Percentiles rank a stretch among this genome's conserved stretches.
Evolutionary conservation across 2,797 vertebrate genomes (phyloP).

Genomic region (Kryptopterus vitreolus): DNA sequence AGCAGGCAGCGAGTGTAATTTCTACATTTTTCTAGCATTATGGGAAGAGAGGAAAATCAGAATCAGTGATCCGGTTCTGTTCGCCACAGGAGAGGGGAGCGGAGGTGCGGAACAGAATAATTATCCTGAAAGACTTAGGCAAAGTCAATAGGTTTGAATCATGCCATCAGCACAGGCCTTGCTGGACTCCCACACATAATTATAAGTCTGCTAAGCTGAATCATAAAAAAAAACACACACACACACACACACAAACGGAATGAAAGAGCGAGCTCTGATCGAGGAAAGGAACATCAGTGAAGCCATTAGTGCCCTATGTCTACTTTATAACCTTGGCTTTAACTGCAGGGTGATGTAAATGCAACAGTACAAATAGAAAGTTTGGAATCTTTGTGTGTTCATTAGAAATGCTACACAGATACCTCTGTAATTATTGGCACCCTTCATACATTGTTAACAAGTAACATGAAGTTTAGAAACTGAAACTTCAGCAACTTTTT

Average conservation of each 20-base stretch:
- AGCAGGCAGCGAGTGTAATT: neutral
- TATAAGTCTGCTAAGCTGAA: constrained; percentile 35
- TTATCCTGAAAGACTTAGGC: constrained; percentile 34
- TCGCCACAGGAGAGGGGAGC: constrained; percentile 6
- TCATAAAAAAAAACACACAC: constrained; percentile 11
- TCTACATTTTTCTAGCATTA: neutral
- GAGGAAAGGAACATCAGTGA: constrained; percentile 35
- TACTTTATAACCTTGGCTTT: constrained; percentile 17
- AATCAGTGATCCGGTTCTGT: constrained; percentile 6
- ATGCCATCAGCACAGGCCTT: constrained; percentile 29
- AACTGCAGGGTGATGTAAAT: constrained; percentile 3
- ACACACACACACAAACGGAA: too few relatives aligned
- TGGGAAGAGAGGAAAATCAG: neutral
- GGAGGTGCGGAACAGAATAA: constrained; percentile 34
- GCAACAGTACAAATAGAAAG: constrained; percentile 4
- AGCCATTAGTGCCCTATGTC: constrained; percentile 24
- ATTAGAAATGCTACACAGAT: neutral
- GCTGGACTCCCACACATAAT: constrained; percentile 47
- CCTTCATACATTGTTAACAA: neutral
- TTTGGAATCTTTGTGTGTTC: neutral
- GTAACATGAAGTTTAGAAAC: neutral
- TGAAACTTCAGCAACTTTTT: neutral
- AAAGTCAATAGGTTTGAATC: constrained; percentile 50
- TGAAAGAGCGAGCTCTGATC: neutral
- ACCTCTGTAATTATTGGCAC: neutral